Evolutionary conservation across 2,113 vertebrate genomes (phyloP).

Genomic region (Silurus asotus): DNA sequence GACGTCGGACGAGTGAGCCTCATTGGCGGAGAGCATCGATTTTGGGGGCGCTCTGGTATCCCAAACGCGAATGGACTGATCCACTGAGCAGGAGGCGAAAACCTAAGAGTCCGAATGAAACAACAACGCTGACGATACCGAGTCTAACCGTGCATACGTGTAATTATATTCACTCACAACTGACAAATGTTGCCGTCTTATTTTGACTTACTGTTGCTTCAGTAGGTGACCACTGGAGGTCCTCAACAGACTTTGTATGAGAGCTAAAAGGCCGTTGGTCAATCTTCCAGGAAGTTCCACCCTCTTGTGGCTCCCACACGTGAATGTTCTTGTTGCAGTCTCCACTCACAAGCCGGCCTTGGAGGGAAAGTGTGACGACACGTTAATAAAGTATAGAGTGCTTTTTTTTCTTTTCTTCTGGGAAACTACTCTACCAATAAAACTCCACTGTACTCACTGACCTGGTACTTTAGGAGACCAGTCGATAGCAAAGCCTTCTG

Average conservation of each 20-base stretch:
- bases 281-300: conserved; percentile 81
- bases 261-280: conserved; percentile 87
- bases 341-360: conserved; percentile 83
- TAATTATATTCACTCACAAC: background rate
- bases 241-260: conserved; percentile 85
- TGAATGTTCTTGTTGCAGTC: conserved; percentile 92
- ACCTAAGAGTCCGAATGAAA: conserved; percentile 69
- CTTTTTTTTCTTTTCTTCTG: background rate
- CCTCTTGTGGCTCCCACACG: conserved; percentile 83
- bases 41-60: conserved; percentile 82
- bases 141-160: background rate
- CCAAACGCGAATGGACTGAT: conserved; percentile 85
- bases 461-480: conserved; percentile 86
- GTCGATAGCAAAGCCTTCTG: conserved; percentile 86
- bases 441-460: conserved; percentile 53
- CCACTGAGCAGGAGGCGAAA: conserved; percentile 87
- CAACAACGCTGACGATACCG: background rate
- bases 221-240: conserved; percentile 90
- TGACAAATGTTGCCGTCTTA: background rate
- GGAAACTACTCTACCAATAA: background rate
- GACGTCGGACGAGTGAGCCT: conserved; percentile 80
- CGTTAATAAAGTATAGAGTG: background rate
- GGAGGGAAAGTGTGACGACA: background rate
- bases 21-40: conserved; percentile 81
- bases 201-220: conserved; percentile 81